These are phyloP conservation scores for Dolomedes plantarius DNA, from an alignment of 2,888 invertebrate species.

Conservation along the genomic window DNA sequence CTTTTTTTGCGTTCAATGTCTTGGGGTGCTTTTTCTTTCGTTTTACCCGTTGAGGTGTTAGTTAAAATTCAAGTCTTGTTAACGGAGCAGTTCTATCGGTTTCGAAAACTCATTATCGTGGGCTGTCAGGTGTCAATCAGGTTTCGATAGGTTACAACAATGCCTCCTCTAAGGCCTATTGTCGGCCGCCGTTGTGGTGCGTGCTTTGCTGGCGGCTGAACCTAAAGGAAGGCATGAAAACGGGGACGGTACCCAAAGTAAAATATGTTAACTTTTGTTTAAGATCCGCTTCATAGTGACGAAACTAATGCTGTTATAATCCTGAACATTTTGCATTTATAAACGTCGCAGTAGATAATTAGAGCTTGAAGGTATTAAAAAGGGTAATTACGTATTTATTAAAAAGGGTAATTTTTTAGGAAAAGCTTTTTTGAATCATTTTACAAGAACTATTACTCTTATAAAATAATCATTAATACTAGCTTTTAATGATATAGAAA, in stretches of 20 bases:
- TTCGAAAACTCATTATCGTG: slow-evolving; percentile 59
- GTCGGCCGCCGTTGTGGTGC: slow-evolving; percentile 23
- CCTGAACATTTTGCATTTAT: no score
- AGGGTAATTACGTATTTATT: no score
- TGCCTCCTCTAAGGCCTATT: slow-evolving; percentile 23
- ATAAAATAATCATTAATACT: no score
- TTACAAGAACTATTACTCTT: no score
- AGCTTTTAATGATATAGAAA: no score
- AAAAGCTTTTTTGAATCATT: no score
- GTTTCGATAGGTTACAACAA: slow-evolving; percentile 30
- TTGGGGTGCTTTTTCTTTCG: slow-evolving; percentile 24
- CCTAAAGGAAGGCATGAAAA: not conserved
- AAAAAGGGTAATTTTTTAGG: no score
- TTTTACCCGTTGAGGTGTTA: slow-evolving; percentile 47
- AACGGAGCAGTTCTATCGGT: slow-evolving; percentile 49
- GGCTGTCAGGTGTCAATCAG: slow-evolving; percentile 64
- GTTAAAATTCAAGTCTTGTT: slow-evolving; percentile 69
- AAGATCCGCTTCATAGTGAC: no score
- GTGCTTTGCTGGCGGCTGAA: slow-evolving; percentile 9
- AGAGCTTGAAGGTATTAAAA: no score
- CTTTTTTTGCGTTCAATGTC: slow-evolving; percentile 18
- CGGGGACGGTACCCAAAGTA: not conserved
- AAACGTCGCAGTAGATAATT: no score
- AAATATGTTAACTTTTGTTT: no score
- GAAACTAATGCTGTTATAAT: no score